phyloP scores from a whole-genome alignment of 2,797 vertebrate species.

The Holocentrus rufus region DNA sequence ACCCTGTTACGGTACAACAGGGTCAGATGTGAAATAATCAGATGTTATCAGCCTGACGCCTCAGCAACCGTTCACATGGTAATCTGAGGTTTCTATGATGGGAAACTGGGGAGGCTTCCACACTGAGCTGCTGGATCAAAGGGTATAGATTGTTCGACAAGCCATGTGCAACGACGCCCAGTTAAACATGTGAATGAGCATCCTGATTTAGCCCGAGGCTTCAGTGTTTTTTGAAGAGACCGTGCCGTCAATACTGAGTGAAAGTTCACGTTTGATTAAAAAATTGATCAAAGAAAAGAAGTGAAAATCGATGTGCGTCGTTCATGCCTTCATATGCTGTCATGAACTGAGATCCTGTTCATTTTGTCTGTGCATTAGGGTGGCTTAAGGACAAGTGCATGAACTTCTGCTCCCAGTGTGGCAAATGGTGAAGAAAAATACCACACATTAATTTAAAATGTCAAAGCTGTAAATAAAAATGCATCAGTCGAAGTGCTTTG shows the following conservation, averaged over 20 bases:
- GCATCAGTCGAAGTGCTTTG: no score
- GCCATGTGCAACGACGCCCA: constrained; percentile 28
- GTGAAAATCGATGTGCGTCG: constrained; percentile 33
- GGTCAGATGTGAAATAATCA: constrained; percentile 11
- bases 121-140: constrained; percentile 24
- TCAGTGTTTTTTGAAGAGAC: constrained; percentile 34
- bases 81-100: not conserved
- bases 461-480: no score
- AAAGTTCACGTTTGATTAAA: constrained; percentile 37
- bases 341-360: not conserved
- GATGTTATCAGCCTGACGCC: constrained; percentile 10
- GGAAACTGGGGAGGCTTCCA: constrained; percentile 15
- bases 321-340: constrained; percentile 1
- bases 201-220: constrained; percentile 25
- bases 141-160: constrained; percentile 37
- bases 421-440: not conserved
- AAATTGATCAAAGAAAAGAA: constrained; percentile 13
- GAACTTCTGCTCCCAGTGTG: not conserved
- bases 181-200: constrained; percentile 13
- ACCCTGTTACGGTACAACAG: no score
- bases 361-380: not conserved
- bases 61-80: not conserved
- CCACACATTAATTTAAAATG: not conserved
- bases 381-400: not conserved
- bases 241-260: constrained; percentile 29